Conservation (phyloP, 2,888 invertebrate genomes). For the Agonopterix heracliana region DNA sequence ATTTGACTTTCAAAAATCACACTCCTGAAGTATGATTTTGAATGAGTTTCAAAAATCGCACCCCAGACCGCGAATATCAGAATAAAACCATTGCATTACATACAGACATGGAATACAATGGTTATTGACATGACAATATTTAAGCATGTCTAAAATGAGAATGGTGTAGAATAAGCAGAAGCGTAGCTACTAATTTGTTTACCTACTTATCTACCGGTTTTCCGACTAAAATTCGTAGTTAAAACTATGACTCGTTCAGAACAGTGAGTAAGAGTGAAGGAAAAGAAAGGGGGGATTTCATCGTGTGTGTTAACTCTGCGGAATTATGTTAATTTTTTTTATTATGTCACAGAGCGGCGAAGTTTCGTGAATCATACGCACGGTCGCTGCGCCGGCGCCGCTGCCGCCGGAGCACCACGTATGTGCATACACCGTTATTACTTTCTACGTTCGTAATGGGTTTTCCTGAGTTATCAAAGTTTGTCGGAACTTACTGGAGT, state of each 20-base stretch:
- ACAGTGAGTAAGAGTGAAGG: constrained; percentile 50
- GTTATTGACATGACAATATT: too few species aligned
- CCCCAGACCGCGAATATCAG: too few species aligned
- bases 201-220: background rate
- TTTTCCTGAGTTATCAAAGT: constrained; percentile 23
- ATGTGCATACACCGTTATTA: constrained; percentile 64
- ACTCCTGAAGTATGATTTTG: too few species aligned
- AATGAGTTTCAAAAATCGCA: too few species aligned
- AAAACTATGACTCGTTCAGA: constrained; percentile 28
- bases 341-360: constrained; percentile 66
- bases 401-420: constrained; percentile 29
- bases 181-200: too few species aligned
- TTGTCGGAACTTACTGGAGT: background rate
- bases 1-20: too few species aligned
- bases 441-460: constrained; percentile 57
- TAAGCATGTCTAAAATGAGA: too few species aligned
- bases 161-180: too few species aligned
- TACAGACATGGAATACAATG: too few species aligned
- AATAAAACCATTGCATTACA: too few species aligned
- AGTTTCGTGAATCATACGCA: constrained; percentile 65
- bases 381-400: constrained; percentile 23
- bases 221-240: constrained; percentile 18
- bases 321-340: constrained; percentile 68
- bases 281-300: constrained; percentile 51
- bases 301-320: constrained; percentile 27